phyloP scores from a whole-genome alignment of 2,113 vertebrate genomes.

The Procapra przewalskii region DNA sequence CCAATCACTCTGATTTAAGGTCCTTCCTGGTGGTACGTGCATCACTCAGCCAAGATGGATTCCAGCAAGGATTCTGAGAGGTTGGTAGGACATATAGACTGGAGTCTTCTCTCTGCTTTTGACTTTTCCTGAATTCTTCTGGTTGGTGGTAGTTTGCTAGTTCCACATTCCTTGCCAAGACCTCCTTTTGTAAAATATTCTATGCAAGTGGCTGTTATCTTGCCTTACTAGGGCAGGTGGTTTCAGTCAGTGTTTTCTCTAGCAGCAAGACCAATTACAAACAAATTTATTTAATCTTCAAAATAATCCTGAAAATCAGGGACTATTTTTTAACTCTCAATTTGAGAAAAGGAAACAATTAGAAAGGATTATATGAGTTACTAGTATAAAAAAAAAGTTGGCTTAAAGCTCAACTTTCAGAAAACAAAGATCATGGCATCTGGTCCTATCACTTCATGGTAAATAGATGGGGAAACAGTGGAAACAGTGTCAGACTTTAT shows the following conservation, averaged over 20 bases:
- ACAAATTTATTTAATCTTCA: slow-evolving; percentile 14
- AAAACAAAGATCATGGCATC: too few relatives aligned
- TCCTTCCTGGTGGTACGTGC: background rate
- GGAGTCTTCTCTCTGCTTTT: background rate
- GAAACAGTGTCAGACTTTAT: too few relatives aligned
- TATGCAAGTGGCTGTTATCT: background rate
- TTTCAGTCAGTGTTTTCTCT: background rate
- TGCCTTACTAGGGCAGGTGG: background rate
- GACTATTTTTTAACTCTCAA: background rate
- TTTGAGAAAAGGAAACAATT: background rate
- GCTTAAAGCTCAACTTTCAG: too few relatives aligned
- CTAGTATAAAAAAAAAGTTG: background rate
- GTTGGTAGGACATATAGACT: background rate
- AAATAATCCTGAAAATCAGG: background rate
- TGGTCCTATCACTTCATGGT: too few relatives aligned
- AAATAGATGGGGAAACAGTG: too few relatives aligned
- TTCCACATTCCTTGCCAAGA: background rate
- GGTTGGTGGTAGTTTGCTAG: background rate
- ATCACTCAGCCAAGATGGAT: background rate
- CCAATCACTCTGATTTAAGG: background rate
- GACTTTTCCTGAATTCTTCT: background rate
- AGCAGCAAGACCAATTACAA: background rate
- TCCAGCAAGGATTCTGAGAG: background rate
- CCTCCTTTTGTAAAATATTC: background rate
- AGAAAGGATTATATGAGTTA: background rate